Evolutionary conservation across 2,888 invertebrate genomes (phyloP).

Genomic region (Bimastos eiseni): DNA sequence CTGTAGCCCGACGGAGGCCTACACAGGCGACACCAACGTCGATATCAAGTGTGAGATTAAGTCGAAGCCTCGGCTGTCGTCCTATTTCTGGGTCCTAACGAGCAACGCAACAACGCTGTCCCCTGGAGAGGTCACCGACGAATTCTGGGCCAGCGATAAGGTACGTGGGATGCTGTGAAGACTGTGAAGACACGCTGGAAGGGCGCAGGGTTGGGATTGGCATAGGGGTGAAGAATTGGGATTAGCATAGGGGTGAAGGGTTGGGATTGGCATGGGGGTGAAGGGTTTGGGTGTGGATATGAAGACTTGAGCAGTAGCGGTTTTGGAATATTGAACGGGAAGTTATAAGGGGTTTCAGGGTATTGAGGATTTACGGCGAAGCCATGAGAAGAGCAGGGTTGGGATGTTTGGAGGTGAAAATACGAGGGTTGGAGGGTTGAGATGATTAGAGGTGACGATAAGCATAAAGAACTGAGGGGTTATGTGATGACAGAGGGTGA

Average conservation of each 20-base stretch:
- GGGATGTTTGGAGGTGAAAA: not conserved
- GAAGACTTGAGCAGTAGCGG: not conserved
- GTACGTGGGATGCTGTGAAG: no score
- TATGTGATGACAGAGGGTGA: not conserved
- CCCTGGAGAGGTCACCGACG: constrained; percentile 29
- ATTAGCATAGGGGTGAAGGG: no score
- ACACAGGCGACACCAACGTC: constrained; percentile 23
- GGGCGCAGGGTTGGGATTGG: no score
- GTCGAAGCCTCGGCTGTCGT: constrained; percentile 21
- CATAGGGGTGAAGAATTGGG: not conserved
- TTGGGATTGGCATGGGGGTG: not conserved
- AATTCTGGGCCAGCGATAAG: constrained; percentile 30
- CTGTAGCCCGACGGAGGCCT: constrained; percentile 9
- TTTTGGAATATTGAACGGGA: not conserved
- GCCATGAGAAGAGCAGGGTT: not conserved
- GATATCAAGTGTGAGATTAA: constrained; percentile 17
- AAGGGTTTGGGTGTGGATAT: not conserved
- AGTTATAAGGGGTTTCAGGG: not conserved
- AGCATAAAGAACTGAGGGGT: not conserved
- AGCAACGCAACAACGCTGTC: constrained; percentile 17
- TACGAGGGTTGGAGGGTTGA: not conserved
- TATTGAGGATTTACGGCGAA: no score
- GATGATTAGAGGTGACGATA: not conserved
- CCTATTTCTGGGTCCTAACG: constrained; percentile 28
- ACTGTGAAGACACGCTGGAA: not conserved